phyloP scores from a whole-genome alignment of 2,797 vertebrate species.

The Anguilla anguilla region DNA sequence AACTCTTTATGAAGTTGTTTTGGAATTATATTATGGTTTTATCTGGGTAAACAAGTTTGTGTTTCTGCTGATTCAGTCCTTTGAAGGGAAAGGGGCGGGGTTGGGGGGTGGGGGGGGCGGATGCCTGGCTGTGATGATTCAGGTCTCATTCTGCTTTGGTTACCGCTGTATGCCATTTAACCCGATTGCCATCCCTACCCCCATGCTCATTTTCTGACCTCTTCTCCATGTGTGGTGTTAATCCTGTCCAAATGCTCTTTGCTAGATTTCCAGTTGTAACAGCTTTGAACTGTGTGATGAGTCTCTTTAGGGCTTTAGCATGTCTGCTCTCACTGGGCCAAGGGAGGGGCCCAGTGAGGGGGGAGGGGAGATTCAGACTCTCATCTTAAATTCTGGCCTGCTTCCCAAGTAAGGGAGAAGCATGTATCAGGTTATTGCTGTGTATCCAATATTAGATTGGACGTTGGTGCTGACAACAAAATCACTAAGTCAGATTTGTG shows the following conservation, averaged over 20 bases:
- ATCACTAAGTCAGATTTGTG: constrained; percentile 53
- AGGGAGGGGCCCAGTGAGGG: constrained; percentile 39
- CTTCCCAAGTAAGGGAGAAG: constrained; percentile 55
- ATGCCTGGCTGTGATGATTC: too few species aligned
- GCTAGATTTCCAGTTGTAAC: constrained; percentile 15
- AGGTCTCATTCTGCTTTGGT: too few species aligned
- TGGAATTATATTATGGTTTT: too few species aligned
- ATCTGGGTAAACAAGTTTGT: too few species aligned
- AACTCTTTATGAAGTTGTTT: too few species aligned
- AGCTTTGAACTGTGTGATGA: constrained; percentile 7
- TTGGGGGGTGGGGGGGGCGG: too few species aligned
- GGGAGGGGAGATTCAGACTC: constrained; percentile 55
- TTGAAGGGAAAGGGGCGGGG: too few species aligned
- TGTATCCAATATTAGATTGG: constrained; percentile 68
- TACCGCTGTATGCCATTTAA: not conserved
- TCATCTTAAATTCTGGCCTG: constrained; percentile 69
- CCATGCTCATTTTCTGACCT: not conserved
- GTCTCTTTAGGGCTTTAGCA: not conserved
- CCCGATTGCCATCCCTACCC: not conserved
- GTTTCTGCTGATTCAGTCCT: too few species aligned
- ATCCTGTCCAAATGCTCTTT: constrained; percentile 10
- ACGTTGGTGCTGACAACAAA: constrained; percentile 67
- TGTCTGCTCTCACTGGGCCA: constrained; percentile 55
- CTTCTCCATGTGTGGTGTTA: not conserved
- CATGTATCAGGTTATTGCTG: not conserved